Evolutionary conservation across 2,888 invertebrate species (phyloP).

Genomic region (Rhodophaea formosa): DNA sequence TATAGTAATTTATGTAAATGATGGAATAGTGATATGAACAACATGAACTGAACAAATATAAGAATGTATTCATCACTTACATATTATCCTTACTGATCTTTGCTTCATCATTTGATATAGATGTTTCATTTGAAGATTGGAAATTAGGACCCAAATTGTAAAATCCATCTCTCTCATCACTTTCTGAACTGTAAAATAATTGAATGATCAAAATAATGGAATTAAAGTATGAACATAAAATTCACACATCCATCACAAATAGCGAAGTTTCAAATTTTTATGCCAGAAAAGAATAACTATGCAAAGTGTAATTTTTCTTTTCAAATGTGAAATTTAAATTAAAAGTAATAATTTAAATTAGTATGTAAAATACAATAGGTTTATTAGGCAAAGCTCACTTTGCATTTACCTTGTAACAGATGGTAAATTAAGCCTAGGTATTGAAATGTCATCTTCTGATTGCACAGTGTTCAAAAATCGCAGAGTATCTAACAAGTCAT

Average conservation of each 20-base stretch:
- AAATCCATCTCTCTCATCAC: slow-evolving; percentile 47
- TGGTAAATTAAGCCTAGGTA: slow-evolving; percentile 64
- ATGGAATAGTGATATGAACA: no score
- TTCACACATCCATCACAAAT: no score
- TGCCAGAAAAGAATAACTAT: no score
- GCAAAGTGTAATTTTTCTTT: no score
- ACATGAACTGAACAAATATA: no score
- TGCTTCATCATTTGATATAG: slow-evolving; percentile 43
- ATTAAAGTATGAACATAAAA: no score
- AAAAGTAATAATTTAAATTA: neutral
- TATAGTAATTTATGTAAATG: neutral
- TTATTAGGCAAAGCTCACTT: neutral
- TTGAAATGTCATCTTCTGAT: slow-evolving; percentile 54
- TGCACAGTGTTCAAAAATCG: slow-evolving; percentile 63
- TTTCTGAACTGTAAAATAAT: slow-evolving; percentile 47
- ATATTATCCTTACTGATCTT: slow-evolving; percentile 33
- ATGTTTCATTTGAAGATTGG: slow-evolving; percentile 50
- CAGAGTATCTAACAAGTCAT: slow-evolving; percentile 70
- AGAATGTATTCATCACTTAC: slow-evolving; percentile 37
- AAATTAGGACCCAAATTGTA: slow-evolving; percentile 45
- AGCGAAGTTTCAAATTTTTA: no score
- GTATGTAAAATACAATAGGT: slow-evolving; percentile 18
- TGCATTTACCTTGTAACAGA: slow-evolving; percentile 59
- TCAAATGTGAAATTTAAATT: no score
- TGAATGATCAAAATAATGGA: no score